Conservation (phyloP, 2,113 vertebrate genomes). For the Numida meleagris region DNA sequence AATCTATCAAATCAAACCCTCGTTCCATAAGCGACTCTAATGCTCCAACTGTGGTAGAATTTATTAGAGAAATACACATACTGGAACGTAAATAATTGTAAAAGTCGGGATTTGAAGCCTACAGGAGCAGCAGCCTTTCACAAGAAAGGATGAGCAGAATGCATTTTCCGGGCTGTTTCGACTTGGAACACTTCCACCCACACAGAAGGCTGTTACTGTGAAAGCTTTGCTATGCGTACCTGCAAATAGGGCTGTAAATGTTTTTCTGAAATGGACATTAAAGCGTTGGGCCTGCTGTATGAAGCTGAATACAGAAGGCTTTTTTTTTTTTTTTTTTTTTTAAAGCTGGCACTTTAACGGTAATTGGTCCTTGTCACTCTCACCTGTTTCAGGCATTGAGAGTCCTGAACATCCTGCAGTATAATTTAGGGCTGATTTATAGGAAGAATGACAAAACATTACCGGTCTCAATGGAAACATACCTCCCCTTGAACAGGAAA, state of each 20-base stretch:
- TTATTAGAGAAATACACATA: background rate
- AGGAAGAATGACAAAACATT: background rate
- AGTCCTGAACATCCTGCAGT: background rate
- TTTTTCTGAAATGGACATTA: rapidly evolving
- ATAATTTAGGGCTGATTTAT: background rate
- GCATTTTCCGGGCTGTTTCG: background rate
- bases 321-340: too few relatives aligned
- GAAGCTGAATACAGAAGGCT: background rate
- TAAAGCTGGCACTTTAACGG: background rate
- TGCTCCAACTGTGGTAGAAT: background rate
- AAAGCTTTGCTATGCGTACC: rapidly evolving
- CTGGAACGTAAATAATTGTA: background rate
- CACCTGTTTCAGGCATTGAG: rapidly evolving
- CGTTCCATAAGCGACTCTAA: background rate
- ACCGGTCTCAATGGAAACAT: background rate
- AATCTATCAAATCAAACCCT: background rate
- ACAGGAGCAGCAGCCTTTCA: background rate
- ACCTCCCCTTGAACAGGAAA: background rate
- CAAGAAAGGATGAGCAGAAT: background rate
- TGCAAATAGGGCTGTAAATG: rapidly evolving
- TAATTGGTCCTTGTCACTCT: background rate
- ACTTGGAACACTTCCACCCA: rapidly evolving
- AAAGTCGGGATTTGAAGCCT: rapidly evolving
- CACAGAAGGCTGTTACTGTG: rapidly evolving
- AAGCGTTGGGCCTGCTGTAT: background rate